These are phyloP conservation scores for Passerina amoena DNA, from an alignment of 2,113 vertebrate genomes.

Conservation along the genomic window DNA sequence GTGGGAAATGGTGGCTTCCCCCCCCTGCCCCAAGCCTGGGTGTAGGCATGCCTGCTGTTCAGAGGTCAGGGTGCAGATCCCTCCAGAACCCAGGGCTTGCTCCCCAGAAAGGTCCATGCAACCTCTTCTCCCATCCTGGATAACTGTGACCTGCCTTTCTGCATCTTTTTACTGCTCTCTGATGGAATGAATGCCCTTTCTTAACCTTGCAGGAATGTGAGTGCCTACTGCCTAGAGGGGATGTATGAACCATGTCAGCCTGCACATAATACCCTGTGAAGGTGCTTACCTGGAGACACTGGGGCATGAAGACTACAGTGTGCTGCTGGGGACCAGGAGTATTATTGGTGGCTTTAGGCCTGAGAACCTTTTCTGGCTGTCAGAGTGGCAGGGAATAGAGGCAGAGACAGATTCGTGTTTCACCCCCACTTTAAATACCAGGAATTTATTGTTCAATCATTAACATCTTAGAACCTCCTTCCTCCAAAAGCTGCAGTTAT, in stretches of 20 bases:
- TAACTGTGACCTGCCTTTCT: background rate
- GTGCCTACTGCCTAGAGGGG: background rate
- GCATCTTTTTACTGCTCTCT: background rate
- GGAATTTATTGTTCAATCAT: slow-evolving; percentile 22
- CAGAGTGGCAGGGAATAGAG: background rate
- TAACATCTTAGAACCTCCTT: slow-evolving; percentile 9
- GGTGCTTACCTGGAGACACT: background rate
- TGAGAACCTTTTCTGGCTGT: background rate
- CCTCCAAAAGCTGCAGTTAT: background rate
- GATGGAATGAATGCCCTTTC: background rate
- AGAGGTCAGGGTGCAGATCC: background rate
- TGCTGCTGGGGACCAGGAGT: background rate
- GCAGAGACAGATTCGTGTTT: background rate
- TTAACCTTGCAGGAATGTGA: slow-evolving; percentile 11
- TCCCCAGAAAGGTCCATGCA: background rate
- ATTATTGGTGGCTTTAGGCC: background rate
- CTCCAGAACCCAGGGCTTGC: rapidly evolving
- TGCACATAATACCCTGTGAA: background rate
- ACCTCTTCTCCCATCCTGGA: background rate
- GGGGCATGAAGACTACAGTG: background rate
- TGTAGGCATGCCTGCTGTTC: rapidly evolving
- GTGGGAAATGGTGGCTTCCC: background rate
- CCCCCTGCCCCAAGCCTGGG: background rate
- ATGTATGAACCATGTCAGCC: background rate
- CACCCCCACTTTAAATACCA: background rate